Base-by-base conservation (phyloP, 1,140 invertebrate species). In the Armadillidium nasatum region DNA sequence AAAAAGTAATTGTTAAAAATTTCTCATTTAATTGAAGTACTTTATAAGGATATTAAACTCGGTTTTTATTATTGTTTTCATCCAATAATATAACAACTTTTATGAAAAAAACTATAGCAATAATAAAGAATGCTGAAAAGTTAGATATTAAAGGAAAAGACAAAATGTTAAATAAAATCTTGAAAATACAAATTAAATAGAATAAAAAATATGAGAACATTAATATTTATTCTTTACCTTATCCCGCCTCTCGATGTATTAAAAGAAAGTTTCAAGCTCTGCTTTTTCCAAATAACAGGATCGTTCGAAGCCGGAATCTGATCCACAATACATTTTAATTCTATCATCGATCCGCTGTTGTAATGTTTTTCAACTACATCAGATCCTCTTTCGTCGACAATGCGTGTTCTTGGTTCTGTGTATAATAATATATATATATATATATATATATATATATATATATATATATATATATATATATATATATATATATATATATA, bases 301-400 rank as follows among this genome's bases (percentile, higher is more conserved):
- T 67, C 73, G 2, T 60, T 43, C 7, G 73, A 44, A 43, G 44
- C 43, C 21, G 73, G 73, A 33, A 75, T 54, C 19, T 54, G 13
- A 67, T 75, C 73, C 44, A 75, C 73, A 11, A 68, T 22, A 22
- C 73, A 75, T 67, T 68, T 75, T 10, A 75, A 60, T 21, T 75
- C 60, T 23, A 75, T 75, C 60, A 75, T 60, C 21, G 54, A 68
- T 7, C 73, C 73, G 13, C 73, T 75, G 73, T 75, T 75, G 54
- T 75, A 75, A 43, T 75, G 73, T 44, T 75, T 75, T 54, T 75
- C 73, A 6, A 67, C n/a, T 44, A 75, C 73, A 43, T 75, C 73
- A 21, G 73, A n/a, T n/a, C 73, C 73, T 7, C 73, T 7, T 33
- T 75, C 73, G 43, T 75, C 73, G 43, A 75, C 73, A 7, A 75